Base-by-base conservation (phyloP, 2,113 vertebrate genomes). In the Anoplopoma fimbria region DNA sequence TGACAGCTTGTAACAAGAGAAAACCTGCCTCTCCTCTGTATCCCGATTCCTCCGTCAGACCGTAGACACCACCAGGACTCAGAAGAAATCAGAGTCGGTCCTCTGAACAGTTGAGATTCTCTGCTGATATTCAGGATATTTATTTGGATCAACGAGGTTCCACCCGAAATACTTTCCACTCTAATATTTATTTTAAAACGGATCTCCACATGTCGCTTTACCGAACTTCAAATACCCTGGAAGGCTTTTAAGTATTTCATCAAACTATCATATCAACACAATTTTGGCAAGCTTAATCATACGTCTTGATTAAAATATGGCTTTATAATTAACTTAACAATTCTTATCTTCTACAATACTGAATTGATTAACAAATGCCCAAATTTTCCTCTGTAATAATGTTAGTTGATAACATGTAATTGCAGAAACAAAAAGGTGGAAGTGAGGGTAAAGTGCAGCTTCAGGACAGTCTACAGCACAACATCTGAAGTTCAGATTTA, bases 1-100 rank as follows among this genome's bases (percentile, higher is more conserved):
- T 81, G 78, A 67, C 29, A 2, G 10, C n/a, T 53, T 1, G 23
- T 49, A 75, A 51, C 31, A 12, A 23, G 42, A 75, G 73, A 27
- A 27, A 74, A 49, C 13, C 57, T 15, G 34, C n/a, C 17, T 29
- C n/a, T 57, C 51, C 34, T 36, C 27, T 69, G 42, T 12, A 42
- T 42, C 63, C 36, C 13, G 63, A 1, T n/a, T 45, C 19, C 40
- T 68, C 42, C 58, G 1, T 21, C 60, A 63, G 19, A 36, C 61
- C 6, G 33, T 1, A 23, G 60, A 21, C 19, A 31, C 12, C 23
- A 25, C 13, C 34, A 65, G 36, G 1, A 12, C 36, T 38, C 23
- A 25, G 19, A 55, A 25, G 25, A 58, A 8, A 57, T 57, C 53
- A n/a, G 49, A 45, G 15, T 53, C 51, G n/a, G 9, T 25, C 9